Percentiles rank a stretch among this genome's conserved stretches.
phyloP scores from a whole-genome alignment of 2,888 invertebrate genomes.

The Hyles lineata region DNA sequence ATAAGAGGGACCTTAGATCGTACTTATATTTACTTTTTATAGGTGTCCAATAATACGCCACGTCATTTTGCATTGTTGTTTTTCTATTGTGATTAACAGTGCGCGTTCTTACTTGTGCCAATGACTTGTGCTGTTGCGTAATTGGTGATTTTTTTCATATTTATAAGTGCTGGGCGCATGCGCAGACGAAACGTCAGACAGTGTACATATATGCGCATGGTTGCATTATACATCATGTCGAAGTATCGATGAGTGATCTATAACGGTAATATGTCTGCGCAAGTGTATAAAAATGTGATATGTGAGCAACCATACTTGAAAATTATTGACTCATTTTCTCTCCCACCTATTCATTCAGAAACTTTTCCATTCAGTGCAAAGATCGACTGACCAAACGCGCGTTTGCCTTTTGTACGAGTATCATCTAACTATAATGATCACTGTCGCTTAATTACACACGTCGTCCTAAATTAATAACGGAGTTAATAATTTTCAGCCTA shows the following conservation, averaged over 20 bases:
- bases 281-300: background rate
- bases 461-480: too few relatives aligned
- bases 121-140: constrained; percentile 21
- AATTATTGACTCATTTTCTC: background rate
- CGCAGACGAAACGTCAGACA: background rate
- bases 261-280: constrained; percentile 6
- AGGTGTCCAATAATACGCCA: background rate
- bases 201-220: background rate
- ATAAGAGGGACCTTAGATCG: constrained; percentile 43
- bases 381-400: background rate
- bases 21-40: constrained; percentile 22
- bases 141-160: constrained; percentile 22
- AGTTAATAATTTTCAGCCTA: too few relatives aligned
- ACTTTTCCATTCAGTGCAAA: background rate
- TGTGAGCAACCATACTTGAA: background rate
- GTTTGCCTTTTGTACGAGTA: too few relatives aligned
- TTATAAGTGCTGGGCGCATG: background rate
- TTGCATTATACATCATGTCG: background rate
- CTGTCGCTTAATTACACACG: too few relatives aligned
- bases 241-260: background rate
- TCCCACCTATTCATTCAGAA: background rate
- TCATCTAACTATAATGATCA: too few relatives aligned
- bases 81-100: background rate
- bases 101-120: background rate
- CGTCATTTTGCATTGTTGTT: constrained; percentile 36